Evolutionary conservation across 2,888 invertebrate genomes (phyloP).

Genomic region (Mantis religiosa): DNA sequence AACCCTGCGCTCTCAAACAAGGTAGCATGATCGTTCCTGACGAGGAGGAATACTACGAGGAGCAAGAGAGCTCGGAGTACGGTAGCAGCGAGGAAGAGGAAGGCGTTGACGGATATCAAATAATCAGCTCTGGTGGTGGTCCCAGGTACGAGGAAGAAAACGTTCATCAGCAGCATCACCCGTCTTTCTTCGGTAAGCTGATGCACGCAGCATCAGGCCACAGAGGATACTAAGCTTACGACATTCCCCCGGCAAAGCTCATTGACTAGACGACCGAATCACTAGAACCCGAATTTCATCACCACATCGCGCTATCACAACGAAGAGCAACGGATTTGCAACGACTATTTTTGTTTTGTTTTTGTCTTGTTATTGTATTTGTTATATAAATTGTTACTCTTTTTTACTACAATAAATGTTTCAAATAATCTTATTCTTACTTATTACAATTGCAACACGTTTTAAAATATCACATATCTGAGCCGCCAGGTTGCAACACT

Average conservation of each 20-base stretch:
- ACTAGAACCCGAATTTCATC: neutral
- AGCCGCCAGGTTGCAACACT: no score
- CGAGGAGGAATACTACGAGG: neutral
- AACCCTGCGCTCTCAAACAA: neutral
- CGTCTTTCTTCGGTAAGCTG: neutral
- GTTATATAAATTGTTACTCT: neutral
- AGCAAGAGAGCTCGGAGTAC: neutral
- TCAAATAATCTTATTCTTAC: neutral
- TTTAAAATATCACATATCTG: no score
- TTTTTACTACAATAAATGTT: neutral
- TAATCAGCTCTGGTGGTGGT: neutral
- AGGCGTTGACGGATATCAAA: neutral
- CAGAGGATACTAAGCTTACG: neutral
- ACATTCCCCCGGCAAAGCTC: no score
- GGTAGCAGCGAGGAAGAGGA: neutral
- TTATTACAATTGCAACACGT: neutral
- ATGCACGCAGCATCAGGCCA: neutral
- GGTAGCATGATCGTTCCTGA: neutral
- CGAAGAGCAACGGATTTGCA: neutral
- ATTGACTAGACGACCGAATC: no score
- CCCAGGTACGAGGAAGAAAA: neutral
- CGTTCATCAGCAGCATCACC: neutral
- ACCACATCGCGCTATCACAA: neutral
- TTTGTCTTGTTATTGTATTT: neutral
- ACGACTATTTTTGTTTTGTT: neutral